phyloP scores from a whole-genome alignment of 2,888 invertebrate genomes.

The Drepana falcataria region DNA sequence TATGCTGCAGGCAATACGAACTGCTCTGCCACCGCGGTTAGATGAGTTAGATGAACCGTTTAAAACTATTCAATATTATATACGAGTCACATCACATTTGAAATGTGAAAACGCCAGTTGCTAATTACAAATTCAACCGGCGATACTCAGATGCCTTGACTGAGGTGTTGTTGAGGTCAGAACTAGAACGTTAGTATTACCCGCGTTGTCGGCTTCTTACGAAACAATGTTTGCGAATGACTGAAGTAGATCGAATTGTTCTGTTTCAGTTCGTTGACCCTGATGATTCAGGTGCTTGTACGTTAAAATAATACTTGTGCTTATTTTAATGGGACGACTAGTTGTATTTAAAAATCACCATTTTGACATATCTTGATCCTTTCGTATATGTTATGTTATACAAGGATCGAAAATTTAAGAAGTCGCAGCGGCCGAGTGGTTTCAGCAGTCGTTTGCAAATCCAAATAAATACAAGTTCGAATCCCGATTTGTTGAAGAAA shows the following conservation, averaged over 20 bases:
- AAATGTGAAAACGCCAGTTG: neutral
- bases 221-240: neutral
- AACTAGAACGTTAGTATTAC: conserved; percentile 18
- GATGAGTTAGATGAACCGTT: no score
- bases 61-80: neutral
- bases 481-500: no score
- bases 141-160: conserved; percentile 15
- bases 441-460: no score
- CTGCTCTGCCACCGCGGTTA: no score
- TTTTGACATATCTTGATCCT: no score
- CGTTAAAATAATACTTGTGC: neutral
- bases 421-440: no score
- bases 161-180: conserved; percentile 13
- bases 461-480: no score
- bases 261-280: neutral
- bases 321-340: neutral
- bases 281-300: neutral
- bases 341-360: no score
- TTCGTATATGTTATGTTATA: no score
- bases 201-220: conserved; percentile 2
- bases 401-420: no score
- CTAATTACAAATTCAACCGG: conserved; percentile 10
- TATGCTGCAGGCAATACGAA: no score
- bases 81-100: neutral
- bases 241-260: neutral